phyloP scores from a whole-genome alignment of 2,113 vertebrate species.

The Pteronura brasiliensis region DNA sequence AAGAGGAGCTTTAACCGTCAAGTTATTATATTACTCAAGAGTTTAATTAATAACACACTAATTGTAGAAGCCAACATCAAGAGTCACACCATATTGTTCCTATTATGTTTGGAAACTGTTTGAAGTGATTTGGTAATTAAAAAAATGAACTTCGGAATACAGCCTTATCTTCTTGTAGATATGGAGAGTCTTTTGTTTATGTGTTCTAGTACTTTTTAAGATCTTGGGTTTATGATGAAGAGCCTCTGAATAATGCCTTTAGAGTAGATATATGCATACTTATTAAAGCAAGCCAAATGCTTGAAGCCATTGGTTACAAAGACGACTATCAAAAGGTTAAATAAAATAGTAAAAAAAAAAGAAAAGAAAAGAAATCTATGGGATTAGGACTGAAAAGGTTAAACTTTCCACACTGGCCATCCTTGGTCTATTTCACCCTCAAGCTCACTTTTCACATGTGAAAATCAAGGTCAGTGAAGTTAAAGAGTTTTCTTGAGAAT shows the following conservation, averaged over 20 bases:
- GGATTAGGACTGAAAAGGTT: neutral
- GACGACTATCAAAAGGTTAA: neutral
- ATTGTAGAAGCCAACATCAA: slow-evolving; percentile 80
- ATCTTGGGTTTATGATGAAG: neutral
- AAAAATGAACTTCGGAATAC: slow-evolving; percentile 65
- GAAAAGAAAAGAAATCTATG: neutral
- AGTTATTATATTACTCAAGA: slow-evolving; percentile 81
- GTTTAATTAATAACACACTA: slow-evolving; percentile 86
- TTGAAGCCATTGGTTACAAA: neutral
- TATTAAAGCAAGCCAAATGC: neutral
- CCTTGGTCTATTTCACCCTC: neutral
- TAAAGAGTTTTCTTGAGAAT: fast-evolving
- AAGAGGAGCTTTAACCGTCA: slow-evolving; percentile 80
- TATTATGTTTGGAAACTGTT: slow-evolving; percentile 80
- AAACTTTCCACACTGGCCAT: neutral
- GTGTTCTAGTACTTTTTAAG: slow-evolving; percentile 30
- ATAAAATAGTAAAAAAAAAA: neutral
- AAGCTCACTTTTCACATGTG: neutral
- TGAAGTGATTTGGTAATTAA: slow-evolving; percentile 79
- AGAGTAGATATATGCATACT: neutral
- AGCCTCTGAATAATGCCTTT: neutral
- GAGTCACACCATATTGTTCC: slow-evolving; percentile 81
- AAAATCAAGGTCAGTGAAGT: neutral
- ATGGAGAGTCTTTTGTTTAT: neutral
- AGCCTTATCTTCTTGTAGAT: slow-evolving; percentile 64